Evolutionary conservation across 92 coral and sea anemone species (phyloP).

Genomic region (Phenganax subtilis): DNA sequence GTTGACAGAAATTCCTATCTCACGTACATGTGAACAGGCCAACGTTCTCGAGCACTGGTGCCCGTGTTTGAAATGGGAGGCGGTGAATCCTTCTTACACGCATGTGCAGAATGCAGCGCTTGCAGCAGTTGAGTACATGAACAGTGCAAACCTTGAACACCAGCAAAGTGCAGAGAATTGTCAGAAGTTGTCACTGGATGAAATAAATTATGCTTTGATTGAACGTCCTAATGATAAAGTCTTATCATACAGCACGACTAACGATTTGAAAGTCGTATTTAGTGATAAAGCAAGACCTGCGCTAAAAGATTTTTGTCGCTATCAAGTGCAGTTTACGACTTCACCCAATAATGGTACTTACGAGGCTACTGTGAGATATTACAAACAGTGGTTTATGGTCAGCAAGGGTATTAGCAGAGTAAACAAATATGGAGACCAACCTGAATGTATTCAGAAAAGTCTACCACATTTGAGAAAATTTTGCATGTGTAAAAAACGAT

Average conservation of each 20-base stretch:
- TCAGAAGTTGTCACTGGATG: constrained; percentile 2
- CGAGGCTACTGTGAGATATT: constrained; percentile 53
- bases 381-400: constrained; percentile 14
- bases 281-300: constrained; percentile 31
- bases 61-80: constrained; percentile 62
- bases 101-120: constrained; percentile 42
- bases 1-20: constrained; percentile 41
- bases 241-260: constrained; percentile 4
- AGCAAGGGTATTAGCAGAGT: constrained; percentile 39
- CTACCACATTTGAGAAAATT: constrained; percentile 46
- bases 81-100: constrained; percentile 32
- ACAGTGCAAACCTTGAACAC: constrained; percentile 34
- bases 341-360: constrained; percentile 58
- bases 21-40: constrained; percentile 57
- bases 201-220: constrained; percentile 35
- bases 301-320: constrained; percentile 35
- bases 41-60: constrained; percentile 78
- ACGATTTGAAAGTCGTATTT: constrained; percentile 12
- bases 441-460: constrained; percentile 37
- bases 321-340: constrained; percentile 62
- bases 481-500: constrained; percentile 45
- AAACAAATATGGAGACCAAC: constrained; percentile 49
- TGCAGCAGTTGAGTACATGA: constrained; percentile 46
- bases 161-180: constrained; percentile 20
- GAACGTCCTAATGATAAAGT: constrained; percentile 52